phyloP scores from a whole-genome alignment of 2,888 invertebrate species.

The Calliopum simillimum region DNA sequence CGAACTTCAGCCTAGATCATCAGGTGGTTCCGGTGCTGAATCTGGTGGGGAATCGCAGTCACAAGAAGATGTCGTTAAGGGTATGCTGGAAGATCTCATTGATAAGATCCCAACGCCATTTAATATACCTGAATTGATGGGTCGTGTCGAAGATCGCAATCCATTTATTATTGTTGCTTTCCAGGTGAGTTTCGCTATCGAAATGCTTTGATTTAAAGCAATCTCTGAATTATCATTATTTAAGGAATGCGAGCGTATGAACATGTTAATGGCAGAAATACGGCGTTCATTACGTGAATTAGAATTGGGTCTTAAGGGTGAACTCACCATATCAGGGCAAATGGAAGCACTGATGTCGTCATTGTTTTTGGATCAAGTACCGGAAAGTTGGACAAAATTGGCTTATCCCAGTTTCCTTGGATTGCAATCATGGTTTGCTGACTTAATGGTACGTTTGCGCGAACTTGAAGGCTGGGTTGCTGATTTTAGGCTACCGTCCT shows the following conservation, averaged over 20 bases:
- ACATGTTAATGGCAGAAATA: slow-evolving; percentile 84
- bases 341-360: slow-evolving; percentile 91
- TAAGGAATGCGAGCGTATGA: slow-evolving; percentile 92
- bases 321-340: slow-evolving; percentile 89
- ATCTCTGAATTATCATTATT: too few relatives aligned
- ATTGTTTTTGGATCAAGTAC: slow-evolving; percentile 91
- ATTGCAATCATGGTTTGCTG: slow-evolving; percentile 88
- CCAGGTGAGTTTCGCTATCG: slow-evolving; percentile 67
- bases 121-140: slow-evolving; percentile 86
- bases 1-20: slow-evolving; percentile 90
- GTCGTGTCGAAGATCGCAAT: slow-evolving; percentile 87
- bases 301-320: slow-evolving; percentile 91
- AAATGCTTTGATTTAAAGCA: too few relatives aligned
- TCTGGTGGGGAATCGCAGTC: slow-evolving; percentile 72
- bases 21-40: slow-evolving; percentile 75
- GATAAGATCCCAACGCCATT: slow-evolving; percentile 92
- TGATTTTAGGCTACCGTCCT: slow-evolving; percentile 88
- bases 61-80: slow-evolving; percentile 79
- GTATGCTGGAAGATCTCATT: slow-evolving; percentile 83
- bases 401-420: slow-evolving; percentile 91
- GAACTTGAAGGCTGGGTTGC: slow-evolving; percentile 90
- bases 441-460: slow-evolving; percentile 81
- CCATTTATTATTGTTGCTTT: slow-evolving; percentile 92
- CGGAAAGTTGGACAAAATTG: slow-evolving; percentile 83
- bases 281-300: slow-evolving; percentile 84